Conservation (phyloP, 2,888 invertebrate genomes). For the Platynereis dumerilii region DNA sequence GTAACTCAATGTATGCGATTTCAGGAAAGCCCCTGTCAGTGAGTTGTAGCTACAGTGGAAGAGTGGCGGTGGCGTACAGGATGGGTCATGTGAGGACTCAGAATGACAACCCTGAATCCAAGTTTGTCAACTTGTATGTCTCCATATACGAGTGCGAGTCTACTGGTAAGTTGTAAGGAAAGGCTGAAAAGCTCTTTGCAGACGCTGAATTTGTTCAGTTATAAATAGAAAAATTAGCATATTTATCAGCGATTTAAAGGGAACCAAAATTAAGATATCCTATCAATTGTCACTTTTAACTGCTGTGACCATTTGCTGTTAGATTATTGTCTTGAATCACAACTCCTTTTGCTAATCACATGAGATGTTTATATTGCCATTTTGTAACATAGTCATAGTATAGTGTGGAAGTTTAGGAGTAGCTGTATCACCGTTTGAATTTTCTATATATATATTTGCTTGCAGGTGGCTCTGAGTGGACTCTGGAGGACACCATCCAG, state of each 20-base stretch:
- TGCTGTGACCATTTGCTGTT: too few relatives aligned
- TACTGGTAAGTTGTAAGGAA: constrained; percentile 66
- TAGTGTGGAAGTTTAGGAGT: too few relatives aligned
- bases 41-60: constrained; percentile 95
- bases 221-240: neutral
- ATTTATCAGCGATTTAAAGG: too few relatives aligned
- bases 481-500: constrained; percentile 93
- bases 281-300: neutral
- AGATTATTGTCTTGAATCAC: too few relatives aligned
- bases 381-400: too few relatives aligned
- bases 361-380: too few relatives aligned
- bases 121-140: constrained; percentile 68
- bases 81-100: constrained; percentile 60
- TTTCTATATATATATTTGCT: too few relatives aligned
- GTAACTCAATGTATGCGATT: too few relatives aligned
- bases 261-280: neutral
- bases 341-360: too few relatives aligned
- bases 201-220: neutral
- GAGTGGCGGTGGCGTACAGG: constrained; percentile 96
- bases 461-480: constrained; percentile 82
- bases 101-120: constrained; percentile 42
- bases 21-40: constrained; percentile 66
- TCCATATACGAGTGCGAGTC: constrained; percentile 99
- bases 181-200: neutral
- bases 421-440: neutral